Percentiles rank a stretch among this genome's conserved stretches.
phyloP scores from a whole-genome alignment of 1,140 invertebrate species.

The Bombus waltoni region DNA sequence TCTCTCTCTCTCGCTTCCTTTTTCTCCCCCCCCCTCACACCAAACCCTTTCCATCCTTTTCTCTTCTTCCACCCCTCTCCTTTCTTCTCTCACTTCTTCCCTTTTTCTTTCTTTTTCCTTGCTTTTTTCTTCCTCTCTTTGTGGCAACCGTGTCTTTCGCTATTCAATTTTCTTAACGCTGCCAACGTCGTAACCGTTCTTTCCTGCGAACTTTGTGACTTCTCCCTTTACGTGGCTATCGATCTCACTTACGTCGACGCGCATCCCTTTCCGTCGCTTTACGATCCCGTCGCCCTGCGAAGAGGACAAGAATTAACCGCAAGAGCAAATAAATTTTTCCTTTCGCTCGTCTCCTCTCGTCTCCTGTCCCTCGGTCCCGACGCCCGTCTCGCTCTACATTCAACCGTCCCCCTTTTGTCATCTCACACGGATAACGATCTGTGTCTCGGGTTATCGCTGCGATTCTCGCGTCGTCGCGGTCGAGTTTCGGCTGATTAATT shows the following conservation, averaged over 20 bases:
- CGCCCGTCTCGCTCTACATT: background rate
- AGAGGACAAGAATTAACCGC: constrained; percentile 22
- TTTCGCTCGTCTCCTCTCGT: too few species aligned
- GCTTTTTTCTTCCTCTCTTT: background rate
- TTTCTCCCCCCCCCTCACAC: background rate
- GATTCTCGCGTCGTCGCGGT: constrained; percentile 2
- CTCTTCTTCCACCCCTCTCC: background rate
- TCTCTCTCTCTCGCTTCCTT: background rate
- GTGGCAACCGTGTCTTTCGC: background rate
- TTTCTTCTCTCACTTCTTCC: background rate
- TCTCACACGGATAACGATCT: background rate
- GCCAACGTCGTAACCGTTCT: constrained; percentile 12
- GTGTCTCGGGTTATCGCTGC: too few species aligned
- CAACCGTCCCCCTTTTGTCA: background rate
- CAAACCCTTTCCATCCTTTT: background rate
- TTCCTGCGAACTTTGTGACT: constrained; percentile 10
- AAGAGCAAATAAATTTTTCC: constrained; percentile 18
- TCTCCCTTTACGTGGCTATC: constrained; percentile 27
- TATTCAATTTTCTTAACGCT: constrained; percentile 48
- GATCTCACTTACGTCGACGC: constrained; percentile 44
- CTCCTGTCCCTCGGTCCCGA: too few species aligned
- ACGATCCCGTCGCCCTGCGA: constrained; percentile 21
- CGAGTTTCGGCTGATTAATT: constrained; percentile 67
- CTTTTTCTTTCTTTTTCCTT: background rate
- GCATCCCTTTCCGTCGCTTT: constrained; percentile 32